Evolutionary conservation across 30 jellyfish, hydroid and myxozoan genomes (phyloP).

Genomic region (Turritopsis rubra): DNA sequence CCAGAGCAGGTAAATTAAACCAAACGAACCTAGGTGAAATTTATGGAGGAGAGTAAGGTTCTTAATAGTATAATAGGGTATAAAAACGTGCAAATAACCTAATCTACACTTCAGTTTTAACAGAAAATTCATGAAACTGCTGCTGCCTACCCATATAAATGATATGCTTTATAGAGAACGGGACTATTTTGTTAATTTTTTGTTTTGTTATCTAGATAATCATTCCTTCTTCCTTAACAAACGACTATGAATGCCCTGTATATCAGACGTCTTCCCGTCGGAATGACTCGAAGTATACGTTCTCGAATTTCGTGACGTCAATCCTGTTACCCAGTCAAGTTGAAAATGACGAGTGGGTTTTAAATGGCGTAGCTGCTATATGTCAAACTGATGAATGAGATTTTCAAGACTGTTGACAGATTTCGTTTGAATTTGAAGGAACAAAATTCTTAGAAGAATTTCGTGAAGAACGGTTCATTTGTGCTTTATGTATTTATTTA

Average conservation of each 20-base stretch:
- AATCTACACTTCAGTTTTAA: too few species aligned
- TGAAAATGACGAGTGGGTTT: conserved; percentile 46
- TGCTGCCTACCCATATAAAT: too few species aligned
- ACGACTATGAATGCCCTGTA: conserved; percentile 44
- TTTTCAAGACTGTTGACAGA: not conserved
- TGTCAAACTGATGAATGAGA: conserved; percentile 63
- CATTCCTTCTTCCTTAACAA: not conserved
- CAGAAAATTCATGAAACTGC: too few species aligned
- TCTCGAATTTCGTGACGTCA: conserved; percentile 48
- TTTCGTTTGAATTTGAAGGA: too few species aligned
- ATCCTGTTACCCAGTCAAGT: conserved; percentile 31
- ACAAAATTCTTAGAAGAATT: too few species aligned
- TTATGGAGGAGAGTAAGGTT: not conserved
- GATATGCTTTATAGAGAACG: too few species aligned
- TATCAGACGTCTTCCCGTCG: conserved; percentile 62
- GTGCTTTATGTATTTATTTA: too few species aligned
- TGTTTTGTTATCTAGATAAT: not conserved
- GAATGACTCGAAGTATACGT: conserved; percentile 27
- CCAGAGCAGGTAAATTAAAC: conserved; percentile 44
- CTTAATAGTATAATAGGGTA: not conserved
- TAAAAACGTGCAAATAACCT: too few species aligned
- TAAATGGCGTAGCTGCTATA: conserved; percentile 56
- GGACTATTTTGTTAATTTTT: too few species aligned
- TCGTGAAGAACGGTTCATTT: too few species aligned
- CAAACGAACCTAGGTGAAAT: not conserved